Percentiles rank a stretch among this genome's conserved stretches.
These are phyloP conservation scores for Myanophis thanlyinensis DNA, from an alignment of 2,113 vertebrate species.

Conservation along the genomic window DNA sequence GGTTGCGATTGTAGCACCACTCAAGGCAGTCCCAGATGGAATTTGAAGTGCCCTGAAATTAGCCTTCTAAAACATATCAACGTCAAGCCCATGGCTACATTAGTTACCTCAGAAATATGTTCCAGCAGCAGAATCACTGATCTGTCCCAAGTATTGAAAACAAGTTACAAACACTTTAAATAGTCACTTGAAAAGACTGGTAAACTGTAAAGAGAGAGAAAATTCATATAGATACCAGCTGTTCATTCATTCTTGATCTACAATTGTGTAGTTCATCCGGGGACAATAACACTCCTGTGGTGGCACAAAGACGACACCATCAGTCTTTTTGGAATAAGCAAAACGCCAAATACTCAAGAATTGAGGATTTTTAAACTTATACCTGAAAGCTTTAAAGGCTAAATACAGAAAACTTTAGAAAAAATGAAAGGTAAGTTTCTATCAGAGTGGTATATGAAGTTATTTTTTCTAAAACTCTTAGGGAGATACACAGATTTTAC, in stretches of 20 bases:
- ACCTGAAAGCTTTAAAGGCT: neutral
- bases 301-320: neutral
- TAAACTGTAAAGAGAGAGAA: neutral
- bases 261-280: neutral
- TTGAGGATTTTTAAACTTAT: neutral
- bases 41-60: neutral
- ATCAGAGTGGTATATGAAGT: neutral
- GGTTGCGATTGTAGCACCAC: neutral
- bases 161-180: neutral
- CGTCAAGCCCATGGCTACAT: neutral
- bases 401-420: neutral
- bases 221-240: neutral
- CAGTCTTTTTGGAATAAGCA: too few relatives aligned
- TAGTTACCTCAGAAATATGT: neutral
- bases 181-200: neutral
- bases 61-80: neutral
- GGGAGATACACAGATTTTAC: neutral
- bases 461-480: neutral
- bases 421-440: neutral
- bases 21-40: neutral
- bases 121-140: neutral
- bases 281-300: neutral
- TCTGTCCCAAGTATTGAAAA: neutral
- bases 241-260: too few relatives aligned
- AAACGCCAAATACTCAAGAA: neutral